phyloP scores from a whole-genome alignment of 1,140 invertebrate genomes.

The Hyposmocoma kahamanoa region DNA sequence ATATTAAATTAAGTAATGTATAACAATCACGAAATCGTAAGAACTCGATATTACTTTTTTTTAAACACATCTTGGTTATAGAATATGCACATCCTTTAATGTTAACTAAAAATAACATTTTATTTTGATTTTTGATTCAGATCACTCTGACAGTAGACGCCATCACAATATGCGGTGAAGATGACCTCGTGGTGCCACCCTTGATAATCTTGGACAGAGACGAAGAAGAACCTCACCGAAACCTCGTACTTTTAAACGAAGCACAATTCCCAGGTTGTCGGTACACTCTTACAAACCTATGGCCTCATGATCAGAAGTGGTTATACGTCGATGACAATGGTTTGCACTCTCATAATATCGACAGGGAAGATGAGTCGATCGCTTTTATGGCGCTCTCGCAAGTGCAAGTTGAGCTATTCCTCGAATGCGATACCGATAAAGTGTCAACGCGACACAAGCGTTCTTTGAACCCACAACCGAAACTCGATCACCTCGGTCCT shows the following conservation, averaged over 20 bases:
- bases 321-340: slow-evolving; percentile 48
- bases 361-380: slow-evolving; percentile 64
- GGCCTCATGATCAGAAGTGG: slow-evolving; percentile 51
- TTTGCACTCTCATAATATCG: slow-evolving; percentile 42
- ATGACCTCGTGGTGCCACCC: slow-evolving; percentile 37
- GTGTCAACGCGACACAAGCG: slow-evolving; percentile 32
- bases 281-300: slow-evolving; percentile 40
- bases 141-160: slow-evolving; percentile 41
- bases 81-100: too few species aligned
- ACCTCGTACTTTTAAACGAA: slow-evolving; percentile 42
- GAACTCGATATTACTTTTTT: too few species aligned
- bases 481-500: slow-evolving; percentile 22
- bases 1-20: too few species aligned
- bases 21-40: too few species aligned
- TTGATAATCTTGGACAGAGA: slow-evolving; percentile 50
- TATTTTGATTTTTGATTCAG: too few species aligned
- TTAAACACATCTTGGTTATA: too few species aligned
- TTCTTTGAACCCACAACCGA: slow-evolving; percentile 19
- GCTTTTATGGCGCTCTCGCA: slow-evolving; percentile 66
- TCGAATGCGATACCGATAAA: slow-evolving; percentile 39
- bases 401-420: slow-evolving; percentile 55
- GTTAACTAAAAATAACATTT: too few species aligned
- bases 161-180: slow-evolving; percentile 25
- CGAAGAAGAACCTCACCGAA: slow-evolving; percentile 49
- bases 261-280: slow-evolving; percentile 29